Base-by-base conservation (phyloP, 2,888 invertebrate genomes). In the Noctua janthe region DNA sequence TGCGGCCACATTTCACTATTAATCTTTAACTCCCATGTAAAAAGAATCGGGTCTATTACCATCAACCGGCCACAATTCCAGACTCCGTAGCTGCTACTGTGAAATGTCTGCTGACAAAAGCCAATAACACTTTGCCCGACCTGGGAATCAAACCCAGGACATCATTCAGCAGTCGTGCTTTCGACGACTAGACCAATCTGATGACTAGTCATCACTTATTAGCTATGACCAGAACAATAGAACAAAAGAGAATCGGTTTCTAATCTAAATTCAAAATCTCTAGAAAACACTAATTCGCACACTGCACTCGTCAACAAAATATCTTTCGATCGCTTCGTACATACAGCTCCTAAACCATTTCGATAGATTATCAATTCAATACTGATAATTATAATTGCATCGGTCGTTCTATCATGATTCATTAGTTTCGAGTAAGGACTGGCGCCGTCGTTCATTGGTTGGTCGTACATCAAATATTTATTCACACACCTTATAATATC, bases 331-430 rank as follows among this genome's bases (percentile, higher is more conserved):
- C 54, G 20, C 17, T 64, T 70, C 15, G 59, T 71, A 15, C 29
- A 74, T 39, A 73, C 71, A 76, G 76, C 13, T 71, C 77, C 62
- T 64, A 80, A 82, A 78, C 71, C 69, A 83, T 87, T 87, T 81
- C 51, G 80, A 87, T 79, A 74, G 76, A 83, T 80, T 83, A 82
- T 84, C 82, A 86, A 88, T 84, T 86, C 82, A 88, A 84, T 86
- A 80, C 74, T 78, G 84, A 86, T 88, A 87, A 81, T 87, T 81
- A 86, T 88, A 88, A 88, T 88, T 87, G 85, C 84, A 81, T 76
- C 83, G 78, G 86, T 88, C 84, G 76, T 74, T 78, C 78, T 82
- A 81, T 82, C 80, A 73, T 87, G 87, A 88, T 84, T 88, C 88
- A 88, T 88, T 85, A 82, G 72, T 64, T 81, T 87, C 81, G 47